Evolutionary conservation across 2,797 vertebrate species (phyloP).

Genomic region (Onychomys torridus): DNA sequence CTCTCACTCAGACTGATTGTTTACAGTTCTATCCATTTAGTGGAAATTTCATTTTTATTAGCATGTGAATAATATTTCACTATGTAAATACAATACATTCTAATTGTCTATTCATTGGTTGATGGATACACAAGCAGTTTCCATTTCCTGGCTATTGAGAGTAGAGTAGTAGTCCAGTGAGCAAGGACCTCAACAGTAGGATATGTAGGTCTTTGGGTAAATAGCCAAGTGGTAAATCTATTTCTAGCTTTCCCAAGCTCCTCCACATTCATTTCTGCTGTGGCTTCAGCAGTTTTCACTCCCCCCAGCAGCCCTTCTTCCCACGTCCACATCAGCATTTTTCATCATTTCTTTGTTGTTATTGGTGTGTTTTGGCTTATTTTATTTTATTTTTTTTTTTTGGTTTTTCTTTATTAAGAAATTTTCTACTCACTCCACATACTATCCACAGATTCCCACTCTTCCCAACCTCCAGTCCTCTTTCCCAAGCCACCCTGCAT

Average conservation of each 20-base stretch:
- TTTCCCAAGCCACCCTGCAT: no score
- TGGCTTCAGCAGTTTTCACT: not conserved
- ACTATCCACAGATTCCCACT: no score
- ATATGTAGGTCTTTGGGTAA: not conserved
- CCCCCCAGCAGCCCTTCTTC: not conserved
- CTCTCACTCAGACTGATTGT: not conserved
- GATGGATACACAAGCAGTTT: not conserved
- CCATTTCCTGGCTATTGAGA: not conserved
- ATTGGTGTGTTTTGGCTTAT: not conserved
- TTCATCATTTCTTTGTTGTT: not conserved
- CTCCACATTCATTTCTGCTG: not conserved
- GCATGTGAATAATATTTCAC: not conserved
- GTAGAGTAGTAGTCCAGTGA: not conserved
- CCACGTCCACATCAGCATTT: no score
- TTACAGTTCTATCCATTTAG: not conserved
- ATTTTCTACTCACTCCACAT: no score
- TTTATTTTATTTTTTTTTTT: no score
- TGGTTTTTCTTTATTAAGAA: no score
- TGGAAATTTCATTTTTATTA: not conserved
- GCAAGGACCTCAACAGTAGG: not conserved
- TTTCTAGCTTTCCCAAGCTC: not conserved
- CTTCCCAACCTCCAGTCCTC: no score
- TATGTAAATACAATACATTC: not conserved
- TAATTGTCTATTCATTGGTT: no score
- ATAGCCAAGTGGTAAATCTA: no score